These are phyloP conservation scores for Micrasema longulum DNA, from an alignment of 1,140 invertebrate genomes.

Conservation along the genomic window DNA sequence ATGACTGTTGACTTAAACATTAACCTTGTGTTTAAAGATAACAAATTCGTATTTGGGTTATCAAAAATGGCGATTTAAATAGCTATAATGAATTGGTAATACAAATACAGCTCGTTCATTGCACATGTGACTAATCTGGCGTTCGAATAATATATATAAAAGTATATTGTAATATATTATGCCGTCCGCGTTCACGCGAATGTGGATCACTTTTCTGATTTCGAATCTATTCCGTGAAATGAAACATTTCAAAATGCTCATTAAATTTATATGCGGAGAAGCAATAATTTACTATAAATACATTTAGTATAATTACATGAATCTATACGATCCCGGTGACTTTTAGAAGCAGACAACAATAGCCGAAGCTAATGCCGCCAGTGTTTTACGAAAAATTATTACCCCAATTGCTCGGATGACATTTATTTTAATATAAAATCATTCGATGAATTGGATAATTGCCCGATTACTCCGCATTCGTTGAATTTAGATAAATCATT, in stretches of 20 bases:
- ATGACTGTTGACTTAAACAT: no score
- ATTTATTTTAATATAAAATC: constrained; percentile 56
- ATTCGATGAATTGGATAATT: constrained; percentile 55
- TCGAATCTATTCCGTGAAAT: constrained; percentile 41
- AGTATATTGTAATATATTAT: constrained; percentile 25
- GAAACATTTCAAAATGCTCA: constrained; percentile 37
- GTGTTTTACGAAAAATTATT: constrained; percentile 51
- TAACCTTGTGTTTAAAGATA: no score
- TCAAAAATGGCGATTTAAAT: no score
- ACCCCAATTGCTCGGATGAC: constrained; percentile 52
- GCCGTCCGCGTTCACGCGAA: constrained; percentile 5
- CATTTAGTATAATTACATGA: constrained; percentile 42
- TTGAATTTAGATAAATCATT: constrained; percentile 51
- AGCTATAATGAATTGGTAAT: no score
- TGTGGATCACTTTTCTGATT: constrained; percentile 36
- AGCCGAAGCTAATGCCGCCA: constrained; percentile 45
- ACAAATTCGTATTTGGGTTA: no score
- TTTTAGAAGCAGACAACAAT: constrained; percentile 50
- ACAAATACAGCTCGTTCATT: no score
- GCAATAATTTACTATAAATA: constrained; percentile 34
- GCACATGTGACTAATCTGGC: no score
- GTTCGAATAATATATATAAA: no score
- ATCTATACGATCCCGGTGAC: constrained; percentile 31
- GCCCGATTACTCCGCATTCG: constrained; percentile 38
- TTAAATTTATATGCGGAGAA: constrained; percentile 4